phyloP scores from a whole-genome alignment of 2,888 invertebrate species.

The Nephrocerus scutellatus region DNA sequence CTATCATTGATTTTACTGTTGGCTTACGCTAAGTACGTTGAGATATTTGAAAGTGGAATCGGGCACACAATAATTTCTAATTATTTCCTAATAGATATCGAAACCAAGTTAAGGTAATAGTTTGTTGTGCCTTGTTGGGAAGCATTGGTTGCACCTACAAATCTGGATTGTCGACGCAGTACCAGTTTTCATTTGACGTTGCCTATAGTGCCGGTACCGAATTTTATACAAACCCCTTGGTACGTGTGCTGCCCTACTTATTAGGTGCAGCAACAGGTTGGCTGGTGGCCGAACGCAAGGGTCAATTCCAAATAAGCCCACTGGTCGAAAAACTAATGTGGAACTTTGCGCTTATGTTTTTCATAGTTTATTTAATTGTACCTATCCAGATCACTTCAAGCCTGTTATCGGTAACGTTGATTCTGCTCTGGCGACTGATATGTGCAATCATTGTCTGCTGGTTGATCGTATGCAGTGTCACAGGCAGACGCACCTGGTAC shows the following conservation, averaged over 20 bases:
- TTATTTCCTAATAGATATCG: constrained; percentile 39
- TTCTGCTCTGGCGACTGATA: constrained; percentile 49
- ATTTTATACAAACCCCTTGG: constrained; percentile 51
- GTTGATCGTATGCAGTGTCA: constrained; percentile 53
- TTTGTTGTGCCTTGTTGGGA: constrained; percentile 24
- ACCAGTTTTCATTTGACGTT: constrained; percentile 43
- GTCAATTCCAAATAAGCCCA: constrained; percentile 32
- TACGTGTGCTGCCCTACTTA: constrained; percentile 50
- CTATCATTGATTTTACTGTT: constrained; percentile 40
- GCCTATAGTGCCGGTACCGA: constrained; percentile 43
- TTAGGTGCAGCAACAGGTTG: constrained; percentile 50
- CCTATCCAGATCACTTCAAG: constrained; percentile 46
- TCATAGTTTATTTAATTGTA: too few species aligned
- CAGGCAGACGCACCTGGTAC: constrained; percentile 49
- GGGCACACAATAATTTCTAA: too few species aligned
- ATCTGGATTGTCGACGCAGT: constrained; percentile 35
- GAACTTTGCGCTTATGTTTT: constrained; percentile 40
- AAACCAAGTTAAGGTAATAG: constrained; percentile 27
- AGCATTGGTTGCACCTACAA: constrained; percentile 38
- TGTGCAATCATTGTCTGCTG: constrained; percentile 54
- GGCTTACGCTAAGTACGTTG: constrained; percentile 41
- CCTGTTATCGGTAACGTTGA: constrained; percentile 48
- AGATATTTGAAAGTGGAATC: too few species aligned
- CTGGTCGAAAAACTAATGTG: constrained; percentile 37
- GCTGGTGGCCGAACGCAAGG: constrained; percentile 38